phyloP scores from a whole-genome alignment of 2,888 invertebrate species.

The Andrena minutula region DNA sequence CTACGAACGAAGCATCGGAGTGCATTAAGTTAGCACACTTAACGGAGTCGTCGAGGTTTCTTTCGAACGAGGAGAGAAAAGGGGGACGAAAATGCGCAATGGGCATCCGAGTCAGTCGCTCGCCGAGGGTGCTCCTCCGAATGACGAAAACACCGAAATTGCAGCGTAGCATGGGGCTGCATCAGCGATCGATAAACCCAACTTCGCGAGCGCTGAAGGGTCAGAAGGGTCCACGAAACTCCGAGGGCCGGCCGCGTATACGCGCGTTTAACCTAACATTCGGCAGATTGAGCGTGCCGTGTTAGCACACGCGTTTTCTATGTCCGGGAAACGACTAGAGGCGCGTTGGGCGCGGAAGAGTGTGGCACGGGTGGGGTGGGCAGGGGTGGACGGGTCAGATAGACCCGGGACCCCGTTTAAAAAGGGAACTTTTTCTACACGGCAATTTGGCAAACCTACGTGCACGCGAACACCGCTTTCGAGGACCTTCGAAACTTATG shows the following conservation, averaged over 20 bases:
- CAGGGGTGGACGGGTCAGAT: constrained; percentile 39
- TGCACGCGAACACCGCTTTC: constrained; percentile 73
- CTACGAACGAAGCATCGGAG: neutral
- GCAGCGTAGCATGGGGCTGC: constrained; percentile 64
- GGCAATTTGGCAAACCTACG: constrained; percentile 80
- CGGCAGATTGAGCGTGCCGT: constrained; percentile 60
- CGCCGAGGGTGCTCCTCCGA: constrained; percentile 47
- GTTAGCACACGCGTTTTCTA: constrained; percentile 70
- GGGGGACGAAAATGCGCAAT: constrained; percentile 16
- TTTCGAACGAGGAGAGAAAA: neutral
- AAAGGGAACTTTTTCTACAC: constrained; percentile 77
- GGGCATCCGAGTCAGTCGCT: constrained; percentile 22
- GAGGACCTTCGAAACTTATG: constrained; percentile 81
- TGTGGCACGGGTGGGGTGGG: constrained; percentile 2
- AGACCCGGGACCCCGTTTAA: constrained; percentile 60
- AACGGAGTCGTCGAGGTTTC: neutral
- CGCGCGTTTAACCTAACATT: constrained; percentile 70
- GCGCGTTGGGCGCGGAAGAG: constrained; percentile 38
- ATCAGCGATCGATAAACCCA: constrained; percentile 73
- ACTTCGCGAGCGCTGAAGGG: constrained; percentile 68
- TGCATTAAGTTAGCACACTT: neutral
- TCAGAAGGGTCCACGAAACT: constrained; percentile 69
- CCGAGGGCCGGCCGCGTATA: constrained; percentile 59
- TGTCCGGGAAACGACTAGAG: constrained; percentile 62
- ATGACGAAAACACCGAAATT: constrained; percentile 62